Percentiles rank a stretch among this genome's conserved stretches.
Evolutionary conservation across 2,888 invertebrate genomes (phyloP).

Genomic region (Caenorhabditis doughertyi): DNA sequence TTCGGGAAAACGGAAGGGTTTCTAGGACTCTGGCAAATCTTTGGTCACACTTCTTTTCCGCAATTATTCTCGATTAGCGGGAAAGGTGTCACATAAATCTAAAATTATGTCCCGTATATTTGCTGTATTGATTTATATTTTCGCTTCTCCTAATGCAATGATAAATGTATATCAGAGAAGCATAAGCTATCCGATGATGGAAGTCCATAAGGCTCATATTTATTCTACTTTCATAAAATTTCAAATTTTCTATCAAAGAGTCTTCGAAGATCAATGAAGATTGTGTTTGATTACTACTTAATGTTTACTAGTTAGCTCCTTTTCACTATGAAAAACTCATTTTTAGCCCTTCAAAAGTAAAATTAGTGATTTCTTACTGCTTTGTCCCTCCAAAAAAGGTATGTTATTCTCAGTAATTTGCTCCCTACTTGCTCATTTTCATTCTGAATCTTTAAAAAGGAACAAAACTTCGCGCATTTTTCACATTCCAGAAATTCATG

Average conservation of each 20-base stretch:
- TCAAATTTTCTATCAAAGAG: too few relatives aligned
- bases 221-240: not conserved
- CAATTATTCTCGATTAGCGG: conserved; percentile 54
- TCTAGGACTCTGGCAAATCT: not conserved
- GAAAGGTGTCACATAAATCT: conserved; percentile 40
- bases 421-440: too few relatives aligned
- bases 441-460: too few relatives aligned
- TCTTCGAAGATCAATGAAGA: too few relatives aligned
- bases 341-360: too few relatives aligned
- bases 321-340: too few relatives aligned
- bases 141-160: conserved; percentile 52
- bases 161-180: conserved; percentile 20
- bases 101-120: conserved; percentile 55
- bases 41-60: conserved; percentile 37
- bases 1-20: not conserved
- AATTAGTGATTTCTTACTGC: too few relatives aligned
- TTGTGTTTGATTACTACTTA: too few relatives aligned
- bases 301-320: too few relatives aligned
- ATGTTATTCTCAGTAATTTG: too few relatives aligned
- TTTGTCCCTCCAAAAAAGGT: too few relatives aligned
- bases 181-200: conserved; percentile 16
- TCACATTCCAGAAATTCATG: not conserved
- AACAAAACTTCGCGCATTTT: not conserved
- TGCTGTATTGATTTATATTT: conserved; percentile 45
- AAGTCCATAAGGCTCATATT: not conserved